Base-by-base conservation (phyloP, 2,888 invertebrate species). In the Ennomos quercinarius region DNA sequence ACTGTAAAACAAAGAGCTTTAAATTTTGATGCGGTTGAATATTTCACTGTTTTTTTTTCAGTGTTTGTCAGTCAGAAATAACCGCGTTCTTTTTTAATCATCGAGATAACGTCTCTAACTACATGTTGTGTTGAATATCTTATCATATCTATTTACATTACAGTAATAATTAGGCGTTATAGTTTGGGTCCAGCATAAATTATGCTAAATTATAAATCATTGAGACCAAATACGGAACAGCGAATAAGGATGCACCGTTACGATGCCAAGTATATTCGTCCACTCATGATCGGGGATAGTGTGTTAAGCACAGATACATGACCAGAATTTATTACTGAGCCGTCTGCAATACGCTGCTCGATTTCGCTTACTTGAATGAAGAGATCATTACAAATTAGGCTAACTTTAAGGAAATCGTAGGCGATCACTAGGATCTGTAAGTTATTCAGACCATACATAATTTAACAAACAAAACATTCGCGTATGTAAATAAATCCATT, bases 291-390 rank as follows among this genome's bases (percentile, higher is more conserved):
- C 76, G 80, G 64, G 86, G 81, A 80, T 77, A 87, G 80, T 86
- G 74, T 85, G 87, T 80, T 84, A 81, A 83, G 78, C 75, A 69
- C 74, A 74, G 67, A 67, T 76, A 81, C 87, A 78, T 85, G 87
- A 84, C 74, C 57, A 70, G 87, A 81, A 84, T 86, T 73, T 66
- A 76, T 74, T 71, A 75, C 69, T 63, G 58, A 17, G 36, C 9
- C 1, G 11, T 9, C 27, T 27, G 17, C 1, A 27, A 5, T 13
- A 9, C 8, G 10, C 57, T 63, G 64, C 71, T 76, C 73, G 80
- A 78, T 81, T 83, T 82, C 80, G 76, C 53, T 58, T 10, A 58
- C 73, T 70, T 63, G 42, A 70, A 67, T 72, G 66, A 67, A 63
- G 41, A 42, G 13, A 50, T 35, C 34, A 34, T n/a, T 8, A 10